Percentiles rank a stretch among this genome's conserved stretches.
These are phyloP conservation scores for Cherax destructor DNA, from an alignment of 1,140 invertebrate genomes.

Conservation along the genomic window DNA sequence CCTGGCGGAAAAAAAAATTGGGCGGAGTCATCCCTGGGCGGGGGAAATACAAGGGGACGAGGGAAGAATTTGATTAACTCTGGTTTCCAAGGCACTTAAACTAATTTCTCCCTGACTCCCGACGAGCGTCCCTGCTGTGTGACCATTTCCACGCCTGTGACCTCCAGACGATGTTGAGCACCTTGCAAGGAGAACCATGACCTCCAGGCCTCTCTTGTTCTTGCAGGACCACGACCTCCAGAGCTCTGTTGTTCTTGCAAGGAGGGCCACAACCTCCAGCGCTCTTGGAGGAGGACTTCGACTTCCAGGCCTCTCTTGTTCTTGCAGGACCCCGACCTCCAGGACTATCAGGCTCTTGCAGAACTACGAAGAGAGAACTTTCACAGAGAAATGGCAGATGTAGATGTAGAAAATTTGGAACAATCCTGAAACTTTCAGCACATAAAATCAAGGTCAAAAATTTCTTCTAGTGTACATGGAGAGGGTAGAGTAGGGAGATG, in stretches of 20 bases:
- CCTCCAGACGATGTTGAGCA: conserved; percentile 10
- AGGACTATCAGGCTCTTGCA: too few species aligned
- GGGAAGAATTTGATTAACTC: conserved; percentile 69
- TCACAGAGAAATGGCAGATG: too few species aligned
- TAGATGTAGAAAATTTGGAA: too few species aligned
- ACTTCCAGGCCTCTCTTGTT: too few species aligned
- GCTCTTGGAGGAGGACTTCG: background rate
- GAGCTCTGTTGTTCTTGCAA: too few species aligned
- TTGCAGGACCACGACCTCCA: background rate
- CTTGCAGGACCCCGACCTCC: background rate
- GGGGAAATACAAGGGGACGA: conserved; percentile 58
- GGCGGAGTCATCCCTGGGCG: conserved; percentile 47
- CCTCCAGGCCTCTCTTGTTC: background rate
- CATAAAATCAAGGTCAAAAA: too few species aligned
- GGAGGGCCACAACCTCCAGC: background rate
- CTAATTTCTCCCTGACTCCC: conserved; percentile 66
- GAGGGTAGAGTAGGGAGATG: too few species aligned
- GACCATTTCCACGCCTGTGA: conserved; percentile 52
- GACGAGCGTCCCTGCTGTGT: conserved; percentile 47
- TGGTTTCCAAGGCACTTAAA: conserved; percentile 68
- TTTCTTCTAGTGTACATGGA: too few species aligned
- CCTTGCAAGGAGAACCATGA: background rate
- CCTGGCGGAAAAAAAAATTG: conserved; percentile 15
- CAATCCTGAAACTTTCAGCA: too few species aligned
- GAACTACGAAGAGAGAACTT: too few species aligned